phyloP scores from a whole-genome alignment of 2,888 invertebrate genomes.

The Drosophila melanosoma region DNA sequence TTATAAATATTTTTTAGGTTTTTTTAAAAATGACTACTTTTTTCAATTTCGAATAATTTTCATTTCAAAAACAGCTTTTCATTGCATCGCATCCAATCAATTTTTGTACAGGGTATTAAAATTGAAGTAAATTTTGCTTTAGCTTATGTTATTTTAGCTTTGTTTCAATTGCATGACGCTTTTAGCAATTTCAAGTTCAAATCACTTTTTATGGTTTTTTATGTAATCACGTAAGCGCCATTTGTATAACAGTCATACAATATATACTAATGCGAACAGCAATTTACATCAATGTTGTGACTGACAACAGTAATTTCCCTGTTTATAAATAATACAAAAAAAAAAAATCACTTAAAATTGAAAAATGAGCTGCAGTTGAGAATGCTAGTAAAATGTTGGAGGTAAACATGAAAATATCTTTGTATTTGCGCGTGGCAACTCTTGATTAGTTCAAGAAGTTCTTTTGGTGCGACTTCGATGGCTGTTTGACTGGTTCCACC shows the following conservation, averaged over 20 bases:
- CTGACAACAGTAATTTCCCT: not conserved
- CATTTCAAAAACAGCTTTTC: not conserved
- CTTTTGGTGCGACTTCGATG: constrained; percentile 51
- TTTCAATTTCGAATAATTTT: not conserved
- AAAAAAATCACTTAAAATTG: constrained; percentile 5
- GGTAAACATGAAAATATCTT: constrained; percentile 31
- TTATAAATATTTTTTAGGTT: not conserved
- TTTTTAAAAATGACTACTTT: not conserved
- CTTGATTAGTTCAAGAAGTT: constrained; percentile 63
- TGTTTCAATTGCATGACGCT: constrained; percentile 67
- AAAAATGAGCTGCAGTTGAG: constrained; percentile 48
- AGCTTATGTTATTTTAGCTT: constrained; percentile 28
- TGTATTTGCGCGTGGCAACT: constrained; percentile 40
- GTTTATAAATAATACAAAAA: not conserved
- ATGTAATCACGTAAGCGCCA: constrained; percentile 72
- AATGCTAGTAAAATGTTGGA: constrained; percentile 26
- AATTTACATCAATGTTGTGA: constrained; percentile 30
- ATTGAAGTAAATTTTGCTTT: not conserved
- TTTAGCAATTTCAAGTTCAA: constrained; percentile 70
- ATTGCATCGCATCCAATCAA: not conserved
- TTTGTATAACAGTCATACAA: constrained; percentile 39
- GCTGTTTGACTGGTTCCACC: constrained; percentile 73
- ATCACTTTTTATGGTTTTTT: constrained; percentile 64
- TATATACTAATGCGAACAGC: constrained; percentile 5
- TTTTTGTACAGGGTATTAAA: constrained; percentile 16